These are phyloP conservation scores for Coenobita brevimanus DNA, from an alignment of 1,140 invertebrate species.

Conservation along the genomic window DNA sequence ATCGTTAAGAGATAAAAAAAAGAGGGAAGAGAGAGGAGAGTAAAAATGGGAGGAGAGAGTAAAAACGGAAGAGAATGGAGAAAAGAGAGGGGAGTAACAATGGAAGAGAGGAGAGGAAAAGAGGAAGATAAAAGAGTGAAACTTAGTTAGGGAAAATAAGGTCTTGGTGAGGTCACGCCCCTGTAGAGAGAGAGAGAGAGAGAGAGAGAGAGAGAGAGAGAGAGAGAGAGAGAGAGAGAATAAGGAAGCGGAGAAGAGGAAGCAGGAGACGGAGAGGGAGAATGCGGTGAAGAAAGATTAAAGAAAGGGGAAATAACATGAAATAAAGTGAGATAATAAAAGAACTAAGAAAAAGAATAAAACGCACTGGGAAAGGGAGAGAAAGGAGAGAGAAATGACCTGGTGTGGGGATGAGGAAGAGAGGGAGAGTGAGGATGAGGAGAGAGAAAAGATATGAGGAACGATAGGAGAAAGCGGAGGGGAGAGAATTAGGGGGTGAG, in stretches of 20 bases:
- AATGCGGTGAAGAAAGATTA: neutral
- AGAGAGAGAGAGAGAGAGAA: neutral
- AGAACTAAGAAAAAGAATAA: neutral
- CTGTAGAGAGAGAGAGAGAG: neutral
- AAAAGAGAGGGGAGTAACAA: neutral
- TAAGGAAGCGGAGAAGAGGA: neutral
- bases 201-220: neutral
- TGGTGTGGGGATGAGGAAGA: conserved; percentile 3
- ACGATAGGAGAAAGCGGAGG: neutral
- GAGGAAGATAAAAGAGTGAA: neutral
- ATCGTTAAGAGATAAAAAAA: too few species aligned
- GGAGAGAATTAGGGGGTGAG: neutral
- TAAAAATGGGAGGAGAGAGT: neutral
- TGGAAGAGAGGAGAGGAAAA: neutral
- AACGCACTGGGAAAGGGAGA: neutral
- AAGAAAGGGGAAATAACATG: neutral
- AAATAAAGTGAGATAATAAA: neutral
- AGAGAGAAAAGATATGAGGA: neutral
- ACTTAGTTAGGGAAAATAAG: neutral
- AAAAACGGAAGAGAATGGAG: neutral
- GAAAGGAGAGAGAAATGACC: neutral
- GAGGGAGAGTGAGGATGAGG: neutral
- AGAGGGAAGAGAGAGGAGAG: too few species aligned
- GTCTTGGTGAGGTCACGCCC: neutral
- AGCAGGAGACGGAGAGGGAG: too few species aligned